Conservation (phyloP, 1,140 invertebrate genomes). For the Alviniconcha marisindica region DNA sequence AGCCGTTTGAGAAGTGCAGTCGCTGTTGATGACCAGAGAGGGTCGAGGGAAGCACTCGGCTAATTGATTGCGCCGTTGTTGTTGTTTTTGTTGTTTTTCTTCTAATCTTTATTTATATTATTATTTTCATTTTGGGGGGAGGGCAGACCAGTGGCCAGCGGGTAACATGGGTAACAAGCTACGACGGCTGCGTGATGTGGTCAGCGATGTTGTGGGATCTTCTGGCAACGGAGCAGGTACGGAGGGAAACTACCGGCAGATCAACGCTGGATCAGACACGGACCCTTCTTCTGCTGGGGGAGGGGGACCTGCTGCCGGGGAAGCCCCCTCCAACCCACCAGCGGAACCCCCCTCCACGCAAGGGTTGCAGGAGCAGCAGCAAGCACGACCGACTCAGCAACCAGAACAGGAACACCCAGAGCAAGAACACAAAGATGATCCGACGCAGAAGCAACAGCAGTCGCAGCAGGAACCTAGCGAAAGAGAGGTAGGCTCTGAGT, state of each 20-base stretch:
- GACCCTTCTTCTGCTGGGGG: neutral
- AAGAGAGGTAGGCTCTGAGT: neutral
- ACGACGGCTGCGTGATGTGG: conserved; percentile 22
- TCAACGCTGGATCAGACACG: neutral
- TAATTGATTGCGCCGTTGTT: too few relatives aligned
- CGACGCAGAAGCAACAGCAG: neutral
- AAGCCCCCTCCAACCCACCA: neutral
- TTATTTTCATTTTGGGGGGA: too few relatives aligned
- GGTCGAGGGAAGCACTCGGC: too few relatives aligned
- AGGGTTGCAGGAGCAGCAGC: neutral
- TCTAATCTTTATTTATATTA: too few relatives aligned
- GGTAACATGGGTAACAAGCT: conserved; percentile 31
- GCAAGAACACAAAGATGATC: neutral
- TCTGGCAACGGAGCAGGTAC: neutral
- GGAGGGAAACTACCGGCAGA: conserved; percentile 22
- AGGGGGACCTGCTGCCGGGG: neutral
- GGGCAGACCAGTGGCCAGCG: too few relatives aligned
- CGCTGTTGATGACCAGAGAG: too few relatives aligned
- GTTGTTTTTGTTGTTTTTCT: too few relatives aligned
- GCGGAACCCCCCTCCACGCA: neutral
- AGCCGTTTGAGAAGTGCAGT: too few relatives aligned
- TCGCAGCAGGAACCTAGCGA: neutral
- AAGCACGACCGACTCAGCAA: neutral
- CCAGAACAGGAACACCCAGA: neutral
- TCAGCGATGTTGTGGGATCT: neutral